These are phyloP conservation scores for Apamea crenata DNA, from an alignment of 2,888 invertebrate species.

Conservation along the genomic window DNA sequence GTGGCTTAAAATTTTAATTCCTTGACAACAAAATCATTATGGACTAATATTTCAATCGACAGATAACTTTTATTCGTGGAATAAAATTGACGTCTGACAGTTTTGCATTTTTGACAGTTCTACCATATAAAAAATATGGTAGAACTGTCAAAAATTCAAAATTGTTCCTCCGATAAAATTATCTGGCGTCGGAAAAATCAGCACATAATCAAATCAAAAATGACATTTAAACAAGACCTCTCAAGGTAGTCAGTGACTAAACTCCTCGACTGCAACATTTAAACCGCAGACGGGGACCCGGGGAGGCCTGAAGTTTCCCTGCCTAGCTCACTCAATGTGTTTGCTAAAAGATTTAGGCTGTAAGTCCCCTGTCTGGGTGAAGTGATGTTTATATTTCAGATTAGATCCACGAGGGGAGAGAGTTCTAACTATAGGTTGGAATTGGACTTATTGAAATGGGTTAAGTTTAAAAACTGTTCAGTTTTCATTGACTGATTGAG, in stretches of 20 bases:
- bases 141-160: too few species aligned
- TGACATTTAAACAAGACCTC: slow-evolving; percentile 2
- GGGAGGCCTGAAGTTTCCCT: slow-evolving; percentile 39
- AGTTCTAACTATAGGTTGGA: neutral
- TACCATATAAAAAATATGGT: too few species aligned
- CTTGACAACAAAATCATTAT: too few species aligned
- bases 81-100: too few species aligned
- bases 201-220: neutral
- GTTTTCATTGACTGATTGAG: neutral
- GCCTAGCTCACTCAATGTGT: slow-evolving; percentile 41
- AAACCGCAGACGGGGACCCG: slow-evolving; percentile 50
- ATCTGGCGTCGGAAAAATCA: too few species aligned
- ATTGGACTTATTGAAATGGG: slow-evolving; percentile 27
- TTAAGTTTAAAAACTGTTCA: slow-evolving; percentile 17
- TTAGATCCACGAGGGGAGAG: slow-evolving; percentile 32
- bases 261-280: slow-evolving; percentile 17
- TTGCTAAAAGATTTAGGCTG: slow-evolving; percentile 54
- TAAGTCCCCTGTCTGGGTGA: slow-evolving; percentile 34
- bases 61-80: too few species aligned
- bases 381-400: slow-evolving; percentile 51
- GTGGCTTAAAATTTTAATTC: too few species aligned
- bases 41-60: too few species aligned
- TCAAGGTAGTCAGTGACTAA: slow-evolving; percentile 20
- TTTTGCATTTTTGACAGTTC: too few species aligned
- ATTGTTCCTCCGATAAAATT: too few species aligned